Evolutionary conservation across 1,140 invertebrate species (phyloP).

Genomic region (Lepidostoma basale): DNA sequence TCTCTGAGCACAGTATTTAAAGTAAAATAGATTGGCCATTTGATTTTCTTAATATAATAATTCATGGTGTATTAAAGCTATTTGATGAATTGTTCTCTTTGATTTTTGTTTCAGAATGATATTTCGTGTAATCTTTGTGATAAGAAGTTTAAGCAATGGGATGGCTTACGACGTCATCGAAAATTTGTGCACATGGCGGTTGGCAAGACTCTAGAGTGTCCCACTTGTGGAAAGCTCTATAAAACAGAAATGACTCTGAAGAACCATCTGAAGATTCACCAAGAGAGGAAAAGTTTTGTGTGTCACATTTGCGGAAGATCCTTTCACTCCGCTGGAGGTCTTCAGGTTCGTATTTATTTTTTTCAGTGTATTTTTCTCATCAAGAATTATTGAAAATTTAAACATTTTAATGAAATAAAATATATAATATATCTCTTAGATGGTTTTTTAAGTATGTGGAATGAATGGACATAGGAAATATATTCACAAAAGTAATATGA

Average conservation of each 20-base stretch:
- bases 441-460: too few species aligned
- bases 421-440: too few species aligned
- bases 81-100: not conserved
- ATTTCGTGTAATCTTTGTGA: slow-evolving; percentile 51
- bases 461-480: too few species aligned
- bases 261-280: slow-evolving; percentile 51
- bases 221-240: slow-evolving; percentile 51
- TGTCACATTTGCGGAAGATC: slow-evolving; percentile 56
- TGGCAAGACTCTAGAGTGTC: slow-evolving; percentile 50
- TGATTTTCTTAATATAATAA: too few species aligned
- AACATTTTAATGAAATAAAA: too few species aligned
- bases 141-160: slow-evolving; percentile 52
- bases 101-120: slow-evolving; percentile 45
- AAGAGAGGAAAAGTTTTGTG: slow-evolving; percentile 48
- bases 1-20: too few species aligned
- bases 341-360: slow-evolving; percentile 48
- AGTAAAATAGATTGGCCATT: too few species aligned
- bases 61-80: too few species aligned
- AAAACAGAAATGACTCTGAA: slow-evolving; percentile 50
- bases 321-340: slow-evolving; percentile 48
- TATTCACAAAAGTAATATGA: too few species aligned
- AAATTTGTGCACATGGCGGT: slow-evolving; percentile 49
- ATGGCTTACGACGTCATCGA: slow-evolving; percentile 51
- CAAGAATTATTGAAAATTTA: too few species aligned
- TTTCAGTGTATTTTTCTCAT: too few species aligned